phyloP scores from a whole-genome alignment of 2,113 vertebrate species.

The Gallinago undulata region DNA sequence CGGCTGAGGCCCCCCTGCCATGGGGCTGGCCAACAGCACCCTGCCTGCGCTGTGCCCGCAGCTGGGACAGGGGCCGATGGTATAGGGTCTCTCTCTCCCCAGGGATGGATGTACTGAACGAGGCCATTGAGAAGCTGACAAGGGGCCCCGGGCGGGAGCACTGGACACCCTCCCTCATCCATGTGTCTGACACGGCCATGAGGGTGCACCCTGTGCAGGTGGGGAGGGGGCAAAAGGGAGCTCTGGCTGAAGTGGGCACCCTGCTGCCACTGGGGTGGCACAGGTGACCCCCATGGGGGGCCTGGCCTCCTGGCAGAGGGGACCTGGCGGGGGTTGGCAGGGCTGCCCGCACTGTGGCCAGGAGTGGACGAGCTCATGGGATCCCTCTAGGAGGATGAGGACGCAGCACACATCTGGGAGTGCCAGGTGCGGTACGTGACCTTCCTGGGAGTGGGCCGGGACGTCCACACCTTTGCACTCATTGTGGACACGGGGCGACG shows the following conservation, averaged over 20 bases:
- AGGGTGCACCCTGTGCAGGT: constrained; percentile 83
- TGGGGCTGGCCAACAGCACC: not conserved
- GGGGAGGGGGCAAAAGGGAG: not conserved
- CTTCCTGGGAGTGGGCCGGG: constrained; percentile 83
- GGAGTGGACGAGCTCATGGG: not conserved
- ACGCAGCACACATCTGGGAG: constrained; percentile 87
- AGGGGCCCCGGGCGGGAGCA: constrained; percentile 75
- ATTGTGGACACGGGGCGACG: constrained; percentile 75
- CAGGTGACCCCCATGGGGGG: not conserved
- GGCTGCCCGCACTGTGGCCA: not conserved
- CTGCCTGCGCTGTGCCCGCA: not conserved
- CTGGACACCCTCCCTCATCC: constrained; percentile 85
- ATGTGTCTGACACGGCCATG: constrained; percentile 86
- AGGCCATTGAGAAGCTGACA: constrained; percentile 88
- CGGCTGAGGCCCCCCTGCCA: rapidly evolving
- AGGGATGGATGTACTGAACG: constrained; percentile 96
- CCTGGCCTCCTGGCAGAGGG: not conserved
- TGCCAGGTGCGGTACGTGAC: constrained; percentile 91
- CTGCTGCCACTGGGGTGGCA: not conserved
- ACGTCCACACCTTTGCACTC: constrained; percentile 79
- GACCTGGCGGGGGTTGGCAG: not conserved
- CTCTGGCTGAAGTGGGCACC: not conserved
- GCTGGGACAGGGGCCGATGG: not conserved
- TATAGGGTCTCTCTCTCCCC: not conserved
- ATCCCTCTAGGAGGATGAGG: constrained; percentile 66